Base-by-base conservation (phyloP, 2,797 vertebrate genomes). In the Muraenolepis orangiensis region DNA sequence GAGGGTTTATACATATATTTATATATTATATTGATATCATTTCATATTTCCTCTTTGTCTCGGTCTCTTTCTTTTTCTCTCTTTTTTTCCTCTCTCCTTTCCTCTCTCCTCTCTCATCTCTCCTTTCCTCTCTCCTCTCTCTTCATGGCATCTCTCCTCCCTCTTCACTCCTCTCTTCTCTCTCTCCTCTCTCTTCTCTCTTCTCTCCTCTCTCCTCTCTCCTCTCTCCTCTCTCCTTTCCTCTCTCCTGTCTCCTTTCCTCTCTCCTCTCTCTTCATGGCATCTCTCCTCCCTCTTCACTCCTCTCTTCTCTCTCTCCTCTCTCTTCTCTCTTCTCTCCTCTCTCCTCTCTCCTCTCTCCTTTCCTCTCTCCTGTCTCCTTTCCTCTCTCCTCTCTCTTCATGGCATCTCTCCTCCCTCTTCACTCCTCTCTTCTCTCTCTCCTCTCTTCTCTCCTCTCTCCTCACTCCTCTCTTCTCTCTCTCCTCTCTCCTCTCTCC, bases 81-180 rank as follows among this genome's bases (percentile, higher is more conserved):
- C n/a, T n/a, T n/a, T n/a, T n/a, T n/a, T n/a, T n/a, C n/a, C n/a
- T n/a, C 40, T 42, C 13, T 42, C 4, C 36, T 38, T 34, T 42
- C 67, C 26, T 23, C 8, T 68, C 61, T 28, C 28, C 12, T 40
- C 16, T 23, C 38, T 1, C n/a, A n/a, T 66, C 61, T 40, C 57
- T 51, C 26, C 13, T 36, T 23, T 23, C n/a, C 18, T 72, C 18
- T 34, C 3, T 7, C 6, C 28, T 57, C 40, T 30, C 20, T n/a
- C 40, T 30, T 26, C 5, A n/a, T 31, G 8, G 11, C 66, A 42
- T 67, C 70, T 40, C 69, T 42, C 74, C 57, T 26, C 0, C 38
- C 46, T 42, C 72, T 31, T 20, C 12, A 29, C 3, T 46, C 20
- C 64, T 72, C 29, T 26, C 28, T 74, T 67, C 61, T 78, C 46